Conservation (phyloP, 2,888 invertebrate species). For the Caenorhabditis becei region DNA sequence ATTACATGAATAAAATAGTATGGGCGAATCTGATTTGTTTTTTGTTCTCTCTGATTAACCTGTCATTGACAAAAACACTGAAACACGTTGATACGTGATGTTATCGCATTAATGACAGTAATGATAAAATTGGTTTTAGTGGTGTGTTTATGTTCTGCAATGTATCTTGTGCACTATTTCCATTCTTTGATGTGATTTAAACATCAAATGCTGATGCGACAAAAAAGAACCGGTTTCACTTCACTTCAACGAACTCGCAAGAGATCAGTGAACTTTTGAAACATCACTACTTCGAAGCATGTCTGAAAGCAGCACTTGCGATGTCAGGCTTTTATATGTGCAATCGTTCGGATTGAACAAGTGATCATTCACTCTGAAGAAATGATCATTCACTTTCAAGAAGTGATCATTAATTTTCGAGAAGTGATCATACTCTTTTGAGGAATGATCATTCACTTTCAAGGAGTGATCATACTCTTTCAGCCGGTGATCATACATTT, state of each 20-base stretch:
- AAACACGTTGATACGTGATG: not conserved
- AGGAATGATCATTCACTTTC: not conserved
- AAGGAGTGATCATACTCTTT: not conserved
- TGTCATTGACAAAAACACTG: not conserved
- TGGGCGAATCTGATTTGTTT: slow-evolving; percentile 11
- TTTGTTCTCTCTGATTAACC: not conserved
- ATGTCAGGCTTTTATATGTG: not conserved
- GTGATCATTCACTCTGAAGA: too few relatives aligned
- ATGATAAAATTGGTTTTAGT: slow-evolving; percentile 7
- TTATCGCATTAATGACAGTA: slow-evolving; percentile 18
- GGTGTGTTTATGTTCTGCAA: slow-evolving; percentile 30
- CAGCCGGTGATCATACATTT: not conserved
- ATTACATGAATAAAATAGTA: slow-evolving; percentile 13
- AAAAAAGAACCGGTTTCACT: slow-evolving; percentile 27
- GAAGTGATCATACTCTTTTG: not conserved
- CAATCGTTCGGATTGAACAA: not conserved
- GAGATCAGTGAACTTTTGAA: slow-evolving; percentile 30
- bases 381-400: too few relatives aligned
- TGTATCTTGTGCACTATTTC: slow-evolving; percentile 12
- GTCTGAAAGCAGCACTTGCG: not conserved
- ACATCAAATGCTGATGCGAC: slow-evolving; percentile 24
- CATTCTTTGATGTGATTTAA: slow-evolving; percentile 37
- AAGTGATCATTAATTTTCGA: not conserved
- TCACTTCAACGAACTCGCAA: not conserved
- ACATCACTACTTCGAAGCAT: not conserved